Evolutionary conservation across 2,113 vertebrate genomes (phyloP), one percentile per base, ranked within the genome.

Genomic region (Pollachius pollachius): DNA sequence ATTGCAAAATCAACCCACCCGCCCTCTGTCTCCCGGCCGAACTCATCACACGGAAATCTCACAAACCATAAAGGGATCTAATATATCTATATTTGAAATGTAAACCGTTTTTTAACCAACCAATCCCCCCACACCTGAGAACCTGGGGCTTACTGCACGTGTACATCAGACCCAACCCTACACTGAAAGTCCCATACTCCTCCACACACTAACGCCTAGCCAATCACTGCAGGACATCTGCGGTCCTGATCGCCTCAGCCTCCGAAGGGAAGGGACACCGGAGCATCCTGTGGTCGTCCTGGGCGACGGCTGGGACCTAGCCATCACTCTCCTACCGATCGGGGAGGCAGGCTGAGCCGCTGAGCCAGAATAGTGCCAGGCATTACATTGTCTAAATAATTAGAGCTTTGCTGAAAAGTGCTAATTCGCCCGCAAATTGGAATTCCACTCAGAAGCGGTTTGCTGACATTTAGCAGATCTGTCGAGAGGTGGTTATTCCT

Each of bases 391-490:
- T 92, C 90, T 84, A 87, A 92, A 90, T 89, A 89, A 92, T 92
- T 90, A 91, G 81, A 88, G 86, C 81, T 79, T 85, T 79, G 74
- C 63, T 67, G 76, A 82, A 87, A 89, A 84, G 83, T 76, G 82
- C 87, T 92, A 92, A 91, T 93, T 91, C 91, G 85, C 89, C 90
- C 89, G 87, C 89, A 92, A 92, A 91, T 91, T 90, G 82, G 85
- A 88, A 92, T 90, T 88, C 87, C 73, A 75, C 79, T 92, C 90
- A 89, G 85, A 92, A 91, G 76, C 87, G 88, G 89, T 92, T 92
- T 91, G 90, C 89, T 93, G 91, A 92, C 92, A 92, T 93, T 93
- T 92, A 92, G 85, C 86, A 91, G 90, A 92, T 91, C 85, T 86
- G 88, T 71, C 86, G 81, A 84, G 87, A 84, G 75, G 85, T 76